phyloP scores from a whole-genome alignment of 2,888 invertebrate genomes.

The Watsonalla cultraria region DNA sequence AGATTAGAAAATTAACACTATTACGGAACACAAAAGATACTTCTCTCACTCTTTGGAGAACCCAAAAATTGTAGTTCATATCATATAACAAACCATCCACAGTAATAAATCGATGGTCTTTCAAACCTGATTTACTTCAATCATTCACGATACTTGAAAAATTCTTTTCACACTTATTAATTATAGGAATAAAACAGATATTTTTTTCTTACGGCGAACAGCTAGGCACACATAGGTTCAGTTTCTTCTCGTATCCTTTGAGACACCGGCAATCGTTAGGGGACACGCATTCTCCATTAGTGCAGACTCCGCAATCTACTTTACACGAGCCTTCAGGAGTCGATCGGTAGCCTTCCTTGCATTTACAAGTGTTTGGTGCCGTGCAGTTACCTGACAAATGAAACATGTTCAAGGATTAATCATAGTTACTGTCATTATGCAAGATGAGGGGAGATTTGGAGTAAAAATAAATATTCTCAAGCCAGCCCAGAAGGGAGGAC shows the following conservation, averaged over 20 bases:
- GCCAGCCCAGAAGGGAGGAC: too few relatives aligned
- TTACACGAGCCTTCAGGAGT: conserved; percentile 59
- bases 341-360: conserved; percentile 69
- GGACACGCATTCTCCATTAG: conserved; percentile 68
- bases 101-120: too few relatives aligned
- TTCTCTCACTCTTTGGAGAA: background rate
- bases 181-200: too few relatives aligned
- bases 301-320: conserved; percentile 37
- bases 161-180: too few relatives aligned
- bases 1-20: background rate
- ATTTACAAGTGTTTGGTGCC: conserved; percentile 77
- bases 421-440: too few relatives aligned
- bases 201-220: conserved; percentile 44
- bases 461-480: too few relatives aligned
- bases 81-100: too few relatives aligned
- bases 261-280: conserved; percentile 77
- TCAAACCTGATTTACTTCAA: too few relatives aligned
- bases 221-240: conserved; percentile 39
- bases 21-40: background rate
- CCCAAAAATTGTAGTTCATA: too few relatives aligned
- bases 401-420: background rate
- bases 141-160: too few relatives aligned
- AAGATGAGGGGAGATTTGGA: too few relatives aligned
- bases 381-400: conserved; percentile 67
- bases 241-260: conserved; percentile 32